phyloP scores from a whole-genome alignment of 1,140 invertebrate species.

The Lycorma delicatula region DNA sequence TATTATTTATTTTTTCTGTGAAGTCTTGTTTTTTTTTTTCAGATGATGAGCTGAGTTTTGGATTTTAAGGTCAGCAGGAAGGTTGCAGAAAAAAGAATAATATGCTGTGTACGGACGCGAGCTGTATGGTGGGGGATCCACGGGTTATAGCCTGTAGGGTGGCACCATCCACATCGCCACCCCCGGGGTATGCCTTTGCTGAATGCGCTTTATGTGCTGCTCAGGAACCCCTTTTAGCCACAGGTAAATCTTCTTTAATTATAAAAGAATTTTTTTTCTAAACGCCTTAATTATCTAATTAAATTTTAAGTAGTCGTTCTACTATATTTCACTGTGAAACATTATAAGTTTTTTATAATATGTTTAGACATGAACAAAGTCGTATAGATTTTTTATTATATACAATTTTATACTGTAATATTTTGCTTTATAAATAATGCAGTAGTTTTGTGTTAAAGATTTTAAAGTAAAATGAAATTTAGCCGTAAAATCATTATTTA shows the following conservation, averaged over 20 bases:
- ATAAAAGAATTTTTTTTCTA: too few relatives aligned
- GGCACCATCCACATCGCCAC: neutral
- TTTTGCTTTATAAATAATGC: too few relatives aligned
- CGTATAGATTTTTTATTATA: too few relatives aligned
- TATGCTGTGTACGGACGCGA: conserved; percentile 1
- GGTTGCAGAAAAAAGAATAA: neutral
- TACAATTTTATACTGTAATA: too few relatives aligned
- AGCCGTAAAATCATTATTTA: too few relatives aligned
- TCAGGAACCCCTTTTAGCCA: neutral
- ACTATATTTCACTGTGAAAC: too few relatives aligned
- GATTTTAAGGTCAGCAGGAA: neutral
- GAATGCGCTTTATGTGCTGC: neutral
- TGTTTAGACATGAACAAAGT: too few relatives aligned
- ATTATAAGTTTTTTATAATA: too few relatives aligned
- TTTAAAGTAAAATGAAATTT: too few relatives aligned
- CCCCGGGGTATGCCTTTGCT: neutral
- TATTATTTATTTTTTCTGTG: neutral
- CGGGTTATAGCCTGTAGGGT: neutral
- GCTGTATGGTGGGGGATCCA: neutral
- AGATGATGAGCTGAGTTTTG: neutral
- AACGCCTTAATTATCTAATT: too few relatives aligned
- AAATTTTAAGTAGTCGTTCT: too few relatives aligned
- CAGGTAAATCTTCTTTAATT: neutral
- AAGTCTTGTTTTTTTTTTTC: neutral
- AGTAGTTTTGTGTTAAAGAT: too few relatives aligned